Evolutionary conservation across 2,888 invertebrate genomes (phyloP).

Genomic region (Spilosoma lubricipeda): DNA sequence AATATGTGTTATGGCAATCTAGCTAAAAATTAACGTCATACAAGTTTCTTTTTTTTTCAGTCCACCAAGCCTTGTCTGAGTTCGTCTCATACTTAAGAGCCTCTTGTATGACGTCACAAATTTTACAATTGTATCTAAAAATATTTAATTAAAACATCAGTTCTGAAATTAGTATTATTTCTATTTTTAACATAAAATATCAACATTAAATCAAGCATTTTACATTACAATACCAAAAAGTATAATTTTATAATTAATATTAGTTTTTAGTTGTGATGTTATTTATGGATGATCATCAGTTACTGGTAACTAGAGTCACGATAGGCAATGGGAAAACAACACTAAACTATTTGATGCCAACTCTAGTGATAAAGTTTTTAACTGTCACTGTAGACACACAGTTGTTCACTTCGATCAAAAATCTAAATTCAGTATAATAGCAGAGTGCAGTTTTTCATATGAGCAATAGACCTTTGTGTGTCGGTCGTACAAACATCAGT

Average conservation of each 20-base stretch:
- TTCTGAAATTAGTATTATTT: too few relatives aligned
- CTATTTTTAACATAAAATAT: too few relatives aligned
- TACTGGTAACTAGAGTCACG: not conserved
- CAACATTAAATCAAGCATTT: too few relatives aligned
- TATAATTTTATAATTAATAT: too few relatives aligned
- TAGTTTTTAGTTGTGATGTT: not conserved
- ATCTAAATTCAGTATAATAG: not conserved
- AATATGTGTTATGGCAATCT: not conserved
- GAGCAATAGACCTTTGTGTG: not conserved
- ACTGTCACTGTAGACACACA: not conserved
- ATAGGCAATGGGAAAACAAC: not conserved
- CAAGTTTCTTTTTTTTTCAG: not conserved
- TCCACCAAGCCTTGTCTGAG: not conserved
- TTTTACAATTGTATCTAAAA: too few relatives aligned
- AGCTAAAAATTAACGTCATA: not conserved
- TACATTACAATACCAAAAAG: too few relatives aligned
- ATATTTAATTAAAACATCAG: too few relatives aligned
- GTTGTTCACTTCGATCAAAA: not conserved
- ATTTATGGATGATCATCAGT: not conserved
- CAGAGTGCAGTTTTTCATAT: not conserved
- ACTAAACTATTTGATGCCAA: not conserved
- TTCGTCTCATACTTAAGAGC: too few relatives aligned
- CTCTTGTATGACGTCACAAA: not conserved
- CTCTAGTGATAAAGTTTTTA: not conserved
- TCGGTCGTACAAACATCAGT: not conserved